A percentile compares a stretch with the other conserved stretches of the same genome.
Conservation (phyloP, 2,797 vertebrate genomes). For the Sternarchorhynchus goeldii region DNA sequence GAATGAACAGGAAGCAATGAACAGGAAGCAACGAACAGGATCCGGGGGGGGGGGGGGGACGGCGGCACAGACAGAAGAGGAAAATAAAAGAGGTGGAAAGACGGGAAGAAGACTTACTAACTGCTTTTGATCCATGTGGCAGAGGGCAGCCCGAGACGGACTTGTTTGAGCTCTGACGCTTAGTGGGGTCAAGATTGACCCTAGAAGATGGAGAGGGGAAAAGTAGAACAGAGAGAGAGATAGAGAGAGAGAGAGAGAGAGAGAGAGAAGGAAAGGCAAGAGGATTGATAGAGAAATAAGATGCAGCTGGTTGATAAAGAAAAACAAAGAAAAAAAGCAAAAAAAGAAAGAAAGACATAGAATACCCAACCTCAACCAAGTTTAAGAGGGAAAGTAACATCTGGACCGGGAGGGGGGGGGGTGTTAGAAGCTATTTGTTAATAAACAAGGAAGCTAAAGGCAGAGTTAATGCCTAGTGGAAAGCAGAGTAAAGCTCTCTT, state of each 20-base stretch:
- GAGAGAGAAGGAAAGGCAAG: constrained; percentile 62
- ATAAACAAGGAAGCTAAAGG: constrained; percentile 45
- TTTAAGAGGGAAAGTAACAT: constrained; percentile 30
- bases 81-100: constrained; percentile 66
- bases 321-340: constrained; percentile 50
- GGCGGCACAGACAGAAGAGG: constrained; percentile 56
- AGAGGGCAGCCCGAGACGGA: constrained; percentile 92
- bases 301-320: constrained; percentile 64
- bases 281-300: constrained; percentile 63
- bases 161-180: constrained; percentile 96
- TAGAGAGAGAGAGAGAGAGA: constrained; percentile 51
- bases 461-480: constrained; percentile 54
- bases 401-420: constrained; percentile 14
- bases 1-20: constrained; percentile 21
- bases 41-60: constrained; percentile 42
- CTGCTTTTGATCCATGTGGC: constrained; percentile 94
- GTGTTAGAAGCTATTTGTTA: constrained; percentile 55
- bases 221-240: constrained; percentile 58
- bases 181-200: constrained; percentile 98
- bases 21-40: constrained; percentile 40
- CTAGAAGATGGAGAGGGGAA: constrained; percentile 72
- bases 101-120: constrained; percentile 88
- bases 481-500: constrained; percentile 25
- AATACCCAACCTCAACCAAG: constrained; percentile 70
- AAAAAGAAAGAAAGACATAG: constrained; percentile 53